Base-by-base conservation (phyloP, 2,113 vertebrate species). In the Typhlomys cinereus region DNA sequence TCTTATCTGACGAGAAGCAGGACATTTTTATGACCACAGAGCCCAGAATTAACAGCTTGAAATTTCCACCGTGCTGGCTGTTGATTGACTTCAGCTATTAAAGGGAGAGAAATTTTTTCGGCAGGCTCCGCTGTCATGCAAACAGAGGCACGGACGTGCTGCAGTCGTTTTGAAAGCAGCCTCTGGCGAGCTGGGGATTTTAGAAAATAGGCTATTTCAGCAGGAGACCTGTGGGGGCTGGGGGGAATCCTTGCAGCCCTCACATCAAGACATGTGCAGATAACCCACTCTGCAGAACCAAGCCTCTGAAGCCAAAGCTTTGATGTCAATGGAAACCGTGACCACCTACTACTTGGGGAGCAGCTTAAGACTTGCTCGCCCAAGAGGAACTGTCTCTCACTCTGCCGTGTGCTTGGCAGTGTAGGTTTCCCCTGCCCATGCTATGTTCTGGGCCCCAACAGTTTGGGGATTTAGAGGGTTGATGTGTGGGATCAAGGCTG, bases 31-130 rank as follows among this genome's bases (percentile, higher is more conserved):
- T 95, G 95, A 93, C 95, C 93, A 79, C 94, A 94, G 95, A 97
- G 95, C 79, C 94, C 88, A 89, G 88, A 97, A 97, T 94, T 93
- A 97, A 96, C 89, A 95, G 93, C 4, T 62, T 96, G 89, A 95
- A 95, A 95, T 96, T 96, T 94, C 67, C 84, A n/a, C 81, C 0
- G 0, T 50, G 94, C 90, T 89, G 82, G 39, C 31, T 96, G 94
- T 95, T 95, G 92, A 87, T 54, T 75, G 39, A 94, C 92, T 94
- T n/a, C 83, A 96, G 61, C 92, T 92, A 88, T 97, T 96, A 96
- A 93, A 85, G 91, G 0, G 0, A 93, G 86, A 94, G 87, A 21
- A 59, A 5, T 1, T 14, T 84, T 95, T 84, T 95, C 95, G 96
- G 97, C 96, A 96, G 64, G 20, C 17, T 94, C 86, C 41, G 76